These are phyloP conservation scores for Pilophorus perplexus DNA, from an alignment of 2,888 invertebrate genomes.

Conservation along the genomic window DNA sequence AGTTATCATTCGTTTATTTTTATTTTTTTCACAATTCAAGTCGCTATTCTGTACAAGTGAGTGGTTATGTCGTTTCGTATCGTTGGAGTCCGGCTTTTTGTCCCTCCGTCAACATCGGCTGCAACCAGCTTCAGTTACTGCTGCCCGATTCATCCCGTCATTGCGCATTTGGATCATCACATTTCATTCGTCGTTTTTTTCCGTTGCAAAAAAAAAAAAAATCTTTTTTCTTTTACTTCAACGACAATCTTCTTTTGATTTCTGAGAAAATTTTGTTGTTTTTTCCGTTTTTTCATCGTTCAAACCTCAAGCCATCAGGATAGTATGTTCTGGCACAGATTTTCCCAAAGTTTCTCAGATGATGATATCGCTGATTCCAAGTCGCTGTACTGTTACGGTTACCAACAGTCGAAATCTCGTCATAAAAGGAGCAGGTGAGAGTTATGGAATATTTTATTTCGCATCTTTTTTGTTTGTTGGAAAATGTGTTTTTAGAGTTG, in stretches of 20 bases:
- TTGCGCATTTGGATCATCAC: conserved; percentile 9
- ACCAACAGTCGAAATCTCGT: conserved; percentile 58
- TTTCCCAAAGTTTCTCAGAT: conserved; percentile 48
- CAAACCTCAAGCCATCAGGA: conserved; percentile 43
- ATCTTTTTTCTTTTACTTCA: too few relatives aligned
- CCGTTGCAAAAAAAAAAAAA: too few relatives aligned
- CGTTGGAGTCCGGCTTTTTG: conserved; percentile 11
- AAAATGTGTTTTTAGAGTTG: background rate
- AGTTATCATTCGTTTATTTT: background rate
- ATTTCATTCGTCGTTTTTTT: background rate
- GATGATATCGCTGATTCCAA: conserved; percentile 47
- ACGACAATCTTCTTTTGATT: too few relatives aligned
- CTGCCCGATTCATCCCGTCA: conserved; percentile 9
- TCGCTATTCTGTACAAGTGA: background rate
- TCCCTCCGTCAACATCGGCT: conserved; percentile 5
- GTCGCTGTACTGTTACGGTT: conserved; percentile 48
- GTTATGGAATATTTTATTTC: background rate
- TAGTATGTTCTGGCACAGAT: conserved; percentile 44
- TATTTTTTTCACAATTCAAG: background rate
- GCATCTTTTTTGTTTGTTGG: background rate
- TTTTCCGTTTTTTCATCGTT: conserved; percentile 8
- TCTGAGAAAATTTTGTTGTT: conserved; percentile 2
- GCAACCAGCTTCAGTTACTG: conserved; percentile 6
- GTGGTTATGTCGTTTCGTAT: background rate
- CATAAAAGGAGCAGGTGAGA: conserved; percentile 80